A percentile compares a stretch with the other conserved stretches of the same genome.
phyloP scores from a whole-genome alignment of 2,797 vertebrate genomes.

The Tadarida brasiliensis region DNA sequence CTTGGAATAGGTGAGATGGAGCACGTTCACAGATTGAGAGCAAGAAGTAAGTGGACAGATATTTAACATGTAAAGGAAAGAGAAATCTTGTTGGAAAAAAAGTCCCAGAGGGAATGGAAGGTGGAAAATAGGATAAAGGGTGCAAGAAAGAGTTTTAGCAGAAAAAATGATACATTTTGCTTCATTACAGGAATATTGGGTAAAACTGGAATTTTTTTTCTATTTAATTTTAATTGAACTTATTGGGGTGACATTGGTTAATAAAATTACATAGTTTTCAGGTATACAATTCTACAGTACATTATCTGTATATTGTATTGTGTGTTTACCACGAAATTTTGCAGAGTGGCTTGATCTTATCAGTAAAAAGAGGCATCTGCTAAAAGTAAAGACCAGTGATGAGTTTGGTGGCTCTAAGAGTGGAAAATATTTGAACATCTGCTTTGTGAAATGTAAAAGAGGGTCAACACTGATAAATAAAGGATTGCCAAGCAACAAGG shows the following conservation, averaged over 20 bases:
- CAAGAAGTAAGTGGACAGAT: neutral
- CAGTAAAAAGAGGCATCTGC: neutral
- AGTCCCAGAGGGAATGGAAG: neutral
- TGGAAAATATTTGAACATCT: constrained; percentile 3
- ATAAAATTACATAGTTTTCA: neutral
- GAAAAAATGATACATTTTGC: neutral
- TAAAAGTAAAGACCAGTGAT: neutral
- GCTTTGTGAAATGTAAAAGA: neutral
- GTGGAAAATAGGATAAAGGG: neutral
- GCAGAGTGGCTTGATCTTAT: neutral
- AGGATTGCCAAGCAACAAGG: neutral
- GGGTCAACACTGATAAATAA: neutral
- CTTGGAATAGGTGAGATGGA: neutral
- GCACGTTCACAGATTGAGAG: neutral
- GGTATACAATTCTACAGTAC: neutral
- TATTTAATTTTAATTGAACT: neutral
- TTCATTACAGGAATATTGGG: neutral
- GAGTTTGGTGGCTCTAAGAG: neutral
- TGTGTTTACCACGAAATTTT: neutral
- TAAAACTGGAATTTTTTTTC: neutral
- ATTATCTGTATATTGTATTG: neutral
- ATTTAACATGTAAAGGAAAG: neutral
- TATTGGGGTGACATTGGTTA: neutral
- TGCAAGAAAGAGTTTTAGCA: neutral
- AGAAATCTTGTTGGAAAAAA: neutral